Conservation (phyloP, 2,113 vertebrate genomes). For the Spilogale gracilis region DNA sequence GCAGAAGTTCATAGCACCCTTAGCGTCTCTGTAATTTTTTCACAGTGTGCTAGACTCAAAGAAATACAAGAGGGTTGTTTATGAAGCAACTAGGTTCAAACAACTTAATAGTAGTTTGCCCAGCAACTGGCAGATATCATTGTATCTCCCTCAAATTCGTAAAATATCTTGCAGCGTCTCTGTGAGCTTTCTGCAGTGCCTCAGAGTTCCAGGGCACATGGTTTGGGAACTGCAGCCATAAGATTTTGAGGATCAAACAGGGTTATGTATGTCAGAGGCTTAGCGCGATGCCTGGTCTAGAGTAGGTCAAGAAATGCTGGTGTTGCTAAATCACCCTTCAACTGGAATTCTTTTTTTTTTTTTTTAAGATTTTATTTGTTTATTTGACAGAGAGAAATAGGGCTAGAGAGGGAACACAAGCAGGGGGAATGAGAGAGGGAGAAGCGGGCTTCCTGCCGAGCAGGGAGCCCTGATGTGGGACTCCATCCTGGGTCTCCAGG, state of each 20-base stretch:
- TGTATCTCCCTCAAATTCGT: background rate
- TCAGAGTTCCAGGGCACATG: background rate
- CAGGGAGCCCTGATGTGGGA: too few relatives aligned
- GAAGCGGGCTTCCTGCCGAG: too few relatives aligned
- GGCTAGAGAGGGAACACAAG: too few relatives aligned
- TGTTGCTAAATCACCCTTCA: background rate
- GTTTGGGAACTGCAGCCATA: background rate
- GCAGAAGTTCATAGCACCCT: background rate
- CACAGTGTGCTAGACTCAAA: background rate
- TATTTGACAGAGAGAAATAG: too few relatives aligned
- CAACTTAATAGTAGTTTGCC: background rate
- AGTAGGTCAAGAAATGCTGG: background rate
- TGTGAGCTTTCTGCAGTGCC: background rate
- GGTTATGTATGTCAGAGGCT: background rate
- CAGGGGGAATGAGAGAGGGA: too few relatives aligned
- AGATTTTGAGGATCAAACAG: background rate
- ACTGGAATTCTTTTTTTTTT: background rate
- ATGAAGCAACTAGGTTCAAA: background rate
- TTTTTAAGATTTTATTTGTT: too few relatives aligned
- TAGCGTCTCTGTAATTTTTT: background rate
- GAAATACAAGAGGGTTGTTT: background rate
- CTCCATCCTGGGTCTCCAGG: too few relatives aligned
- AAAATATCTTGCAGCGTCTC: background rate
- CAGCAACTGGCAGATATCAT: background rate
- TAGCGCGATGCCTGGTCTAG: background rate